Evolutionary conservation across 92 coral and sea anemone species (phyloP), one percentile per base, ranked within the genome.

Genomic region (Paragorgia papillata): DNA sequence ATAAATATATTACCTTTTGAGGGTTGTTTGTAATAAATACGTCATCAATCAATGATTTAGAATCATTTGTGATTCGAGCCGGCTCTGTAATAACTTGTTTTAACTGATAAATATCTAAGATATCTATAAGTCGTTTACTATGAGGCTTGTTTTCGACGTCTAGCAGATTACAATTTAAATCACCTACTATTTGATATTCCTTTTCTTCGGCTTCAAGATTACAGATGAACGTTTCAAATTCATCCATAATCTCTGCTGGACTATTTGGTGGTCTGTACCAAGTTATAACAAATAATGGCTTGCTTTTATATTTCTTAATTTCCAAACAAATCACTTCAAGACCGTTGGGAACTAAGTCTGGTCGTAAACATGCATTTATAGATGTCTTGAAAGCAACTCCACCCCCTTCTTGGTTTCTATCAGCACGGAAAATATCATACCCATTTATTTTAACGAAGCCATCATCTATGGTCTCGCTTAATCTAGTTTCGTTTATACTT

Each of bases 351-450:
- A 30, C 35, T 34, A 71, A 30, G 43, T 73, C 78, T 21, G 19
- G 62, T 43, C 88, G 55, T 0, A 33, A 31, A 32, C 29, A 43
- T 48, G 31, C 70, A 5, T 35, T 18, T 57, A 79, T 58, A 9
- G 73, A 29, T 20, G 67, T 32, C 22, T 70, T 54, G 24, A 79
- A 48, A 62, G 68, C 49, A 17, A 80, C 76, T 2, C 82, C 86
- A 31, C 86, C 82, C 20, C 86, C 76, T 25, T 8, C 53, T 28
- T 64, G 85, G 31, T 67, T 68, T 33, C 83, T 74, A 61, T 84
- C 75, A 7, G 57, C 30, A 9, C 83, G 74, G 35, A 83, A 37
- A 29, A 77, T 20, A 22, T 76, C 61, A 29, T 78, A 68, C 21
- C 80, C 88, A 1, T 57, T 22, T 21, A 73, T 50, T 54, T 21